phyloP scores from a whole-genome alignment of 2,113 vertebrate species.

The Marmota flaviventris region DNA sequence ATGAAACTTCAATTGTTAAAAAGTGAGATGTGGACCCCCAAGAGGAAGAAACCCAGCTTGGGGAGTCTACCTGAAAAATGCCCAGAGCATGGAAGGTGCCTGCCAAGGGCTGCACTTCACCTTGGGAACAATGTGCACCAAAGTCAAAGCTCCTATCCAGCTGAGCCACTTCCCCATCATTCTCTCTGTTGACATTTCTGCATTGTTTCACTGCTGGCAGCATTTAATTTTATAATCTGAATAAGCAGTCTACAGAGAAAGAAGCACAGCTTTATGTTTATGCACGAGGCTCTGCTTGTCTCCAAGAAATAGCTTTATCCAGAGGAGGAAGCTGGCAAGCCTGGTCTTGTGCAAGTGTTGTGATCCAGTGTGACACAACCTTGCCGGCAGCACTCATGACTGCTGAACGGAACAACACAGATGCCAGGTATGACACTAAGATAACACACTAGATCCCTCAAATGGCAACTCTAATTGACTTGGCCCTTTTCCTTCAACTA shows the following conservation, averaged over 20 bases:
- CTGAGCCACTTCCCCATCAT: neutral
- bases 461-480: neutral
- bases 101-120: accelerated
- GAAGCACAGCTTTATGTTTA: neutral
- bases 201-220: neutral
- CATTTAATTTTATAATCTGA: neutral
- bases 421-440: neutral
- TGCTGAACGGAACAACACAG: neutral
- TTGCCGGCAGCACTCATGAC: neutral
- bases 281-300: neutral
- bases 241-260: neutral
- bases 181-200: neutral
- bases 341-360: neutral
- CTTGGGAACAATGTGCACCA: neutral
- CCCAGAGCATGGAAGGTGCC: accelerated
- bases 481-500: neutral
- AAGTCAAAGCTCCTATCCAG: neutral
- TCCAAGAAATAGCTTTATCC: neutral
- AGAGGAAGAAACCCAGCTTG: neutral
- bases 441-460: neutral
- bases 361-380: neutral
- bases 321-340: neutral
- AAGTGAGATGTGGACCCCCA: neutral
- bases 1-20: neutral
- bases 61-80: neutral